Evolutionary conservation across 2,888 invertebrate species (phyloP), one percentile per base, ranked within the genome.

Genomic region (Selenia dentaria): DNA sequence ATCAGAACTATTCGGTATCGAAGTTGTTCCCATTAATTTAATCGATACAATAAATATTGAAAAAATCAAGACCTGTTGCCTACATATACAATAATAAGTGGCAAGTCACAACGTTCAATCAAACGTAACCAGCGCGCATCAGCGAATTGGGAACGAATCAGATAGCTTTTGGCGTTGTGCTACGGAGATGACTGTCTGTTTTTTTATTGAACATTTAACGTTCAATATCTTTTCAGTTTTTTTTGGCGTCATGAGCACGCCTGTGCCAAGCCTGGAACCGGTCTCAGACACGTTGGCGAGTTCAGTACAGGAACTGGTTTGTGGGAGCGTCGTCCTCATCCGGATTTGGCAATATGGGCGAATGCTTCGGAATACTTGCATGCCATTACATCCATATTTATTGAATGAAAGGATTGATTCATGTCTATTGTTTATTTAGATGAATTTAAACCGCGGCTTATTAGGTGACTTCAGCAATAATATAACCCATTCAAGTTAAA

Each of bases 301-400:
- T 77, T 75, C 73, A 71, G 59, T 57, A 51, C 61, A 56, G 57
- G 54, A 83, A 84, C 83, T 56, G 72, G 85, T 84, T 83, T 68
- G 62, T 13, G 61, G 64, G 72, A 64, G 70, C 71, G 63, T 59
- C 68, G 69, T 52, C 66, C 72, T 66, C 54, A 39, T 56, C 57
- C 51, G 58, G 61, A 64, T 78, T 78, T 76, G 74, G 72, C 73
- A 77, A 72, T 66, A 64, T 70, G 71, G 62, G 69, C 68, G 74
- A 73, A 70, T 72, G 70, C 71, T 68, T 64, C 61, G 51, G 52
- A 43, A 57, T 29, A 16, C 32, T 27, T 8, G 4, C 4, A 14
- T 12, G 2, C 9, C n/a, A 14, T 0, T 3, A 12, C 11, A 3
- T 1, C 12, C 6, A 27, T 11, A 6, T 12, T 12, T 27, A 16